These are phyloP conservation scores for Dallia pectoralis DNA, from an alignment of 2,797 vertebrate genomes.

Conservation along the genomic window DNA sequence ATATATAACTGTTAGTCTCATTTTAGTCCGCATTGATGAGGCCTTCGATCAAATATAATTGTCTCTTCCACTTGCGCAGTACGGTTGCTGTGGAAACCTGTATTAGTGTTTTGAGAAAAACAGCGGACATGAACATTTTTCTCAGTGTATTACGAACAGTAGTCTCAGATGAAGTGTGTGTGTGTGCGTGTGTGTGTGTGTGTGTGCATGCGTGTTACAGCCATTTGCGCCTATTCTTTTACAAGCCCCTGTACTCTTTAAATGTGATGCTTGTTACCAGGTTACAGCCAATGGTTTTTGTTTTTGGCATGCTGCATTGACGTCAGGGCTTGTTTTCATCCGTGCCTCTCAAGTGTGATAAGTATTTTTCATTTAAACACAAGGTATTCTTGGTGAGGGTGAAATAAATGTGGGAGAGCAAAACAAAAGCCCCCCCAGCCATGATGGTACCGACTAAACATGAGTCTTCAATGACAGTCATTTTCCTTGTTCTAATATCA, in stretches of 20 bases:
- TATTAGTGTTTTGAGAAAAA: conserved; percentile 42
- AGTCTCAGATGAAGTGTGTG: conserved; percentile 1
- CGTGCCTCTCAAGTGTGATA: conserved; percentile 46
- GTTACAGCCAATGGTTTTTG: conserved; percentile 67
- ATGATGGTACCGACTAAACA: conserved; percentile 38
- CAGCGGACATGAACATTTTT: conserved; percentile 19
- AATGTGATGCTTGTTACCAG: conserved; percentile 69
- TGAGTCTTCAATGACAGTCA: conserved; percentile 47
- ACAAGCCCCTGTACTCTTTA: conserved; percentile 48
- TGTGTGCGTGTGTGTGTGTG: conserved; percentile 6
- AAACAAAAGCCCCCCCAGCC: conserved; percentile 48
- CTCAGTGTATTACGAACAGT: conserved; percentile 22
- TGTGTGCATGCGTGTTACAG: conserved; percentile 21
- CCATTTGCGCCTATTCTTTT: conserved; percentile 50
- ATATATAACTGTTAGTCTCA: too few species aligned
- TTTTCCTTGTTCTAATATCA: conserved; percentile 44
- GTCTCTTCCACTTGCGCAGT: conserved; percentile 36
- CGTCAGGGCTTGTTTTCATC: conserved; percentile 63
- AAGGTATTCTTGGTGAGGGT: conserved; percentile 49
- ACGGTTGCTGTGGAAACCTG: conserved; percentile 60
- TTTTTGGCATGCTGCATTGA: conserved; percentile 72
- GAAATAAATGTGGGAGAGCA: conserved; percentile 51
- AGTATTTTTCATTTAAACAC: conserved; percentile 55
- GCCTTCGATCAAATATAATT: conserved; percentile 39
- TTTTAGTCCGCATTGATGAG: conserved; percentile 35